Evolutionary conservation across 2,797 vertebrate genomes (phyloP).

Genomic region (Dicrostonyx torquatus): DNA sequence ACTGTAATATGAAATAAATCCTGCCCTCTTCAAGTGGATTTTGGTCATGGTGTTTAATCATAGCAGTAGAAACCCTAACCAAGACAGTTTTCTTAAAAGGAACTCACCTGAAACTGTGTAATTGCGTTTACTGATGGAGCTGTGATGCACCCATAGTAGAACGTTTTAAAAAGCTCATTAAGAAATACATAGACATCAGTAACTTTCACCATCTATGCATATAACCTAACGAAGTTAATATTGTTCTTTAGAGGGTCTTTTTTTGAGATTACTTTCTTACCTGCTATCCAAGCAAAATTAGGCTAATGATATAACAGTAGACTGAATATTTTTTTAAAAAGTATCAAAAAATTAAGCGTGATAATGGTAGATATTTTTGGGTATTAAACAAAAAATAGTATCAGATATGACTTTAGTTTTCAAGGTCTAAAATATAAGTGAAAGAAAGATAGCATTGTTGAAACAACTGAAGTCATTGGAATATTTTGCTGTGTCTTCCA

Average conservation of each 20-base stretch:
- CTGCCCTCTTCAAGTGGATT: not conserved
- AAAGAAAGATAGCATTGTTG: not conserved
- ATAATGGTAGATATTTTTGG: not conserved
- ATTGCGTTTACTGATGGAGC: not conserved
- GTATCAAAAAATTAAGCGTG: not conserved
- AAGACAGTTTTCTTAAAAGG: constrained; percentile 17
- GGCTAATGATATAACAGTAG: not conserved
- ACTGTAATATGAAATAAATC: not conserved
- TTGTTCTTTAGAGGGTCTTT: not conserved
- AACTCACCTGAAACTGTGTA: not conserved
- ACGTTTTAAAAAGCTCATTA: not conserved
- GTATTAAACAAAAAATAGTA: not conserved
- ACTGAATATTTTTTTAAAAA: not conserved
- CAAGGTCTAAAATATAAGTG: not conserved
- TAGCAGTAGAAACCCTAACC: not conserved
- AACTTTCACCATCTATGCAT: not conserved
- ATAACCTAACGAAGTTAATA: not conserved
- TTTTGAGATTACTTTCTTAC: not conserved
- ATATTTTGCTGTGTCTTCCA: not conserved
- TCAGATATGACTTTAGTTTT: constrained; percentile 27
- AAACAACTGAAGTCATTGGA: not conserved
- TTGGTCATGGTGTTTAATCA: not conserved
- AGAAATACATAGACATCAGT: not conserved
- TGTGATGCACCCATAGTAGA: not conserved
- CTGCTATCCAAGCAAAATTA: not conserved